These are phyloP conservation scores for Alligator mississippiensis DNA, from an alignment of 2,113 vertebrate genomes.

Conservation along the genomic window DNA sequence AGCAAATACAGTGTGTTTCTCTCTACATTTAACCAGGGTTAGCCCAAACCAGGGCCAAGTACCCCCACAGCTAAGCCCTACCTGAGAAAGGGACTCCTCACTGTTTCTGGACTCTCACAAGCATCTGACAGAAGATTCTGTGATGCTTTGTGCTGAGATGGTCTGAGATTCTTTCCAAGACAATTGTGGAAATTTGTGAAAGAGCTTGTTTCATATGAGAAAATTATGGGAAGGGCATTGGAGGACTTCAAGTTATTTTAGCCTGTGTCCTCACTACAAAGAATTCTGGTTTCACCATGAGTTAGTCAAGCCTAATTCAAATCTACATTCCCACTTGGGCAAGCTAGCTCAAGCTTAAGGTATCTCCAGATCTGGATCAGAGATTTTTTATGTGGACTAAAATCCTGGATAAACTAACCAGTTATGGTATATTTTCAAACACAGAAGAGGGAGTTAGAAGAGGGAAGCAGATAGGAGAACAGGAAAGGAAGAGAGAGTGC, in stretches of 20 bases:
- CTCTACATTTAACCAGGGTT: background rate
- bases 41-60: too few relatives aligned
- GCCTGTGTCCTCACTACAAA: background rate
- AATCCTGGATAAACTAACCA: background rate
- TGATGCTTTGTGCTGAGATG: too few relatives aligned
- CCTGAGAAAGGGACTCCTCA: too few relatives aligned
- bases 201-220: too few relatives aligned
- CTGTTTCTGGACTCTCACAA: too few relatives aligned
- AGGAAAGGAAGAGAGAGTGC: background rate
- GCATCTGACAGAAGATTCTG: too few relatives aligned
- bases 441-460: background rate
- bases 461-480: too few relatives aligned
- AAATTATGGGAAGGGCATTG: too few relatives aligned
- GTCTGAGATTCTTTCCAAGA: too few relatives aligned
- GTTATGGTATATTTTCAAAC: background rate
- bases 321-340: background rate
- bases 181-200: too few relatives aligned
- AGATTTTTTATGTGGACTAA: background rate
- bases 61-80: too few relatives aligned
- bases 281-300: background rate
- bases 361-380: background rate
- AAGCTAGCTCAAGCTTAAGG: background rate
- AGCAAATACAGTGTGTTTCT: background rate
- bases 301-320: background rate
- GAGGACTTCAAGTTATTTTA: background rate